phyloP scores from a whole-genome alignment of 2,888 invertebrate genomes.

The Drosophila paranaensis region DNA sequence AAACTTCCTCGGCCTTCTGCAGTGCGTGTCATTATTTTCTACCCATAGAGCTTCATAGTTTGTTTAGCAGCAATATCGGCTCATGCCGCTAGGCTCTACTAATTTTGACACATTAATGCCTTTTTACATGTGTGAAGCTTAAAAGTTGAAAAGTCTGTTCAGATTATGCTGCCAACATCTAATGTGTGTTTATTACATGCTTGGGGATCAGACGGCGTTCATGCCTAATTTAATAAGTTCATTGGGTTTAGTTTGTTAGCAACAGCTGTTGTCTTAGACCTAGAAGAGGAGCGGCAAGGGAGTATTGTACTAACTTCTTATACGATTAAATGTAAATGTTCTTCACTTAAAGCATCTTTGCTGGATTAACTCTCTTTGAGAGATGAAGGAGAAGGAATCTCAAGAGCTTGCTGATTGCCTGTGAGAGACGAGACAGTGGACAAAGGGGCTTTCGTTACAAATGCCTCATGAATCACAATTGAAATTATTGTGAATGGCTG shows the following conservation, averaged over 20 bases:
- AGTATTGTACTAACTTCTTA: background rate
- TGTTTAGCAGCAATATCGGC: conserved; percentile 25
- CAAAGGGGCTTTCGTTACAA: conserved; percentile 33
- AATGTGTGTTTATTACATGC: conserved; percentile 42
- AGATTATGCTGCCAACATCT: conserved; percentile 30
- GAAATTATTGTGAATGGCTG: conserved; percentile 53
- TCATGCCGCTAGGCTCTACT: background rate
- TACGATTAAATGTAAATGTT: no score
- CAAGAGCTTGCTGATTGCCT: conserved; percentile 3
- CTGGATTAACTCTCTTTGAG: background rate
- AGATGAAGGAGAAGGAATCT: background rate
- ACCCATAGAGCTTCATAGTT: conserved; percentile 20
- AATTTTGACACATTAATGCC: conserved; percentile 58
- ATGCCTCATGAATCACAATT: conserved; percentile 63
- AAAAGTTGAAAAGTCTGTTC: conserved; percentile 28
- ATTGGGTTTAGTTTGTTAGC: conserved; percentile 3
- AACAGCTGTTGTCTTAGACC: conserved; percentile 30
- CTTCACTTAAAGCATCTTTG: background rate
- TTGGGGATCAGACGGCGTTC: conserved; percentile 28
- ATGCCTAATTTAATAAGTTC: conserved; percentile 48
- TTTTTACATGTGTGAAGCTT: conserved; percentile 32
- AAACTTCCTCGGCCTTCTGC: conserved; percentile 40
- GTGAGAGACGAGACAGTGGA: background rate
- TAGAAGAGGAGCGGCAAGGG: background rate
- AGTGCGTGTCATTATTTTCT: conserved; percentile 30